A percentile compares a stretch with the other conserved stretches of the same genome.
Conservation (phyloP, 2,797 vertebrate species). For the Lacerta bilineata region DNA sequence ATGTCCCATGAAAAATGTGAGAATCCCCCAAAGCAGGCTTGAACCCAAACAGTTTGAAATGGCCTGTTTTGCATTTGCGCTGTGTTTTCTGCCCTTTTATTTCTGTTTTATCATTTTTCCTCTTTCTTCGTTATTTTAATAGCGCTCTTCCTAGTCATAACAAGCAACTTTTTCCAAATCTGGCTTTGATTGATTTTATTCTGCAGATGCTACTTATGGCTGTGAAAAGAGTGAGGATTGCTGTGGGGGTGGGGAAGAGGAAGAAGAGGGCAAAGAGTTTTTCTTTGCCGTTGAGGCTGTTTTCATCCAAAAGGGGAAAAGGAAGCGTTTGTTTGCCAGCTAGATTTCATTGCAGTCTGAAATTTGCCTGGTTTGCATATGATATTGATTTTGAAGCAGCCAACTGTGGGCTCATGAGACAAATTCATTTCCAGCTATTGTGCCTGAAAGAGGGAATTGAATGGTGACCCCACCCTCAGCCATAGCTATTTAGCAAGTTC, state of each 20-base stretch:
- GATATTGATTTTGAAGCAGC: conserved; percentile 57
- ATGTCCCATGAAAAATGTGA: not conserved
- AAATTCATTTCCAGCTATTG: conserved; percentile 52
- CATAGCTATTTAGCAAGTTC: not conserved
- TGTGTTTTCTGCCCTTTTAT: conserved; percentile 49
- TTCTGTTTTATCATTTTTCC: conserved; percentile 67
- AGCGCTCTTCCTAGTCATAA: conserved; percentile 78
- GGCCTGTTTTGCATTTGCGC: conserved; percentile 62
- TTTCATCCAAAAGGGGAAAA: conserved; percentile 26
- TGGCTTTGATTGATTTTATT: conserved; percentile 80
- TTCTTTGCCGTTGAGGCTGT: conserved; percentile 49
- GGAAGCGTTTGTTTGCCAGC: not conserved
- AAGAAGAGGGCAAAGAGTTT: conserved; percentile 55
- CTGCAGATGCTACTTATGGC: conserved; percentile 63
- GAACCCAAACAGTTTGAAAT: conserved; percentile 43
- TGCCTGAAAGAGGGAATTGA: conserved; percentile 60
- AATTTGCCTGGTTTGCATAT: conserved; percentile 46
- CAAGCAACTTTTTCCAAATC: conserved; percentile 78
- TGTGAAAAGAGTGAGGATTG: conserved; percentile 42
- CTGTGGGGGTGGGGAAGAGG: not conserved
- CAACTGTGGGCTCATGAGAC: conserved; percentile 46
- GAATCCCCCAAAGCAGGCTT: accelerated
- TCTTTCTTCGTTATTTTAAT: conserved; percentile 77
- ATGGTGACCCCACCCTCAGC: conserved; percentile 6
- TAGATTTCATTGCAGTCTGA: conserved; percentile 37